Base-by-base conservation (phyloP, 1,140 invertebrate species). In the Hycleus phaleratus region DNA sequence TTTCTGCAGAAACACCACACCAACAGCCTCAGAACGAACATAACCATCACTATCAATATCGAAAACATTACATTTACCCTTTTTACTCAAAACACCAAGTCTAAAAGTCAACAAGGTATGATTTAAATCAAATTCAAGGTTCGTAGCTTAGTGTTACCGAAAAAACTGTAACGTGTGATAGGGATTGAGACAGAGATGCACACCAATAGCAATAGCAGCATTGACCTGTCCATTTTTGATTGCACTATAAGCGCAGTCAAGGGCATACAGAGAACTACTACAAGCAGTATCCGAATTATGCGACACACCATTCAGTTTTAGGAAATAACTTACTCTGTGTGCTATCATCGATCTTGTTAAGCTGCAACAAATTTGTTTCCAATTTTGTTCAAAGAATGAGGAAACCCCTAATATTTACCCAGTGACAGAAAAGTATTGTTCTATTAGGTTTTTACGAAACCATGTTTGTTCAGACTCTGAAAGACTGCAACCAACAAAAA, bases 1-100 rank as follows among this genome's bases (percentile, higher is more conserved):
- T 68, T 89, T 91, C 73, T 97, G 94, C 5, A 98, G 70, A 60
- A 89, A 86, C 42, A 93, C 72, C 0, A 85, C 84, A 10, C 80
- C 81, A n/a, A 95, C 79, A 1, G 90, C 85, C 75, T 91, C 87
- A 4, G 85, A 84, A 10, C 88, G 78, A 0, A 80, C 83, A 65
- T 90, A 91, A 0, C 88, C 88, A 60, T 85, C 82, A 0, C 85
- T 87, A 58, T 82, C 81, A 49, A 85, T 83, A 74, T 98, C 95
- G 71, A 98, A 97, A 38, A 86, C 85, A 71, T 93, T 93, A 73
- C 93, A 97, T 45, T 77, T 81, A 3, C 95, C 95, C 59, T 95
- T 90, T 0, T 77, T 68, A 0, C 91, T 88, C 7, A 97, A 73
- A 66, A 97, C 93, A 45, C 91, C 91, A 73, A 91, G 77, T 67